Conservation (phyloP, 2,888 invertebrate genomes). For the Hypomecis atomaria region DNA sequence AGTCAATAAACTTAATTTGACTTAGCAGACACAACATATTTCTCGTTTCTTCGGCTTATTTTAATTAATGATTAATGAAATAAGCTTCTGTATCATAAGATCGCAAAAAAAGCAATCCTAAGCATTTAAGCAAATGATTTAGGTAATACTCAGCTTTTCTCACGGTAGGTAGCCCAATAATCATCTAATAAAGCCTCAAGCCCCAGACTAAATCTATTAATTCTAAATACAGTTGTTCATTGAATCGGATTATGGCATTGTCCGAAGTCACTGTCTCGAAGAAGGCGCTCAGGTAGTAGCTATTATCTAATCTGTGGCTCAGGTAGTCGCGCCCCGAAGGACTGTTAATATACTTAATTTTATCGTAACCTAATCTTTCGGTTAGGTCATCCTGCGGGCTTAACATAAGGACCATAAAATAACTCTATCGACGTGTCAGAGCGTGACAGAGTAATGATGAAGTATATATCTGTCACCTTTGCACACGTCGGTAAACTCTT, state of each 20-base stretch:
- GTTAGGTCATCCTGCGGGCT: constrained; percentile 5
- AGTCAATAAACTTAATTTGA: too few species aligned
- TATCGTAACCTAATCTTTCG: constrained; percentile 5
- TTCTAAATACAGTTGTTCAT: constrained; percentile 18
- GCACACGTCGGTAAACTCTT: too few species aligned
- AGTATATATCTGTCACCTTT: too few species aligned
- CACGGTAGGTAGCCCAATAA: not conserved
- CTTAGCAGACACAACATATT: too few species aligned
- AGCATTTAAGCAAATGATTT: too few species aligned
- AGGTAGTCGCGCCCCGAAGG: constrained; percentile 5
- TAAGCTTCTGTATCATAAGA: too few species aligned
- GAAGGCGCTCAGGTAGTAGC: constrained; percentile 6
- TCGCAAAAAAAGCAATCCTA: too few species aligned
- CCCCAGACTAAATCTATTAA: constrained; percentile 7
- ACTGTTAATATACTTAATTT: constrained; percentile 12
- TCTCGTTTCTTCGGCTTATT: too few species aligned
- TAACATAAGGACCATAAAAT: too few species aligned
- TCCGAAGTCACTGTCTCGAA: constrained; percentile 16
- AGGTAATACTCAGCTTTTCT: not conserved
- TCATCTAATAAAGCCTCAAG: constrained; percentile 1
- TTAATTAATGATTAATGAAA: too few species aligned
- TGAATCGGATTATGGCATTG: constrained; percentile 23
- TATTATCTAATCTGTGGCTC: not conserved
- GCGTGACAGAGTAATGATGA: too few species aligned
- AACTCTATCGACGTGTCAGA: too few species aligned